Evolutionary conservation across 2,797 vertebrate genomes (phyloP), one percentile per base, ranked within the genome.

Genomic region (Cyprinella venusta): DNA sequence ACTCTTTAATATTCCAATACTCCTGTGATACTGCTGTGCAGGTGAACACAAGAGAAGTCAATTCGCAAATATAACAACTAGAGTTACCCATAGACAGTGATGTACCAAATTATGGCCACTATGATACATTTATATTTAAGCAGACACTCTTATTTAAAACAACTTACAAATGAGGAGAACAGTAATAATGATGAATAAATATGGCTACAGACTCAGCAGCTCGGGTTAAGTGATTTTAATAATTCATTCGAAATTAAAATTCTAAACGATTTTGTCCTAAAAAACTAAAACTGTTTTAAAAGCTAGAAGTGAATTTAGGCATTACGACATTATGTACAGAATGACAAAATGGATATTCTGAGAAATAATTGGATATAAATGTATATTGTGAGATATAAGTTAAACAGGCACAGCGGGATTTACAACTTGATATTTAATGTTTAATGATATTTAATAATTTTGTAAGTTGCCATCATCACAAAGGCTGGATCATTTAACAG

Each of bases 1-100:
- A 21, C 68, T 56, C 59, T 74, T 84, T 74, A 72, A 72, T 74
- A 79, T 74, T 72, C 45, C 18, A 79, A 65, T n/a, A 9, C 48
- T 54, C 12, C 5, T 75, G 45, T 74, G 48, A 21, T 68, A 5
- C 63, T 36, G 52, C 8, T 80, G 59, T 63, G 26, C 38, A 50
- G 26, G 42, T 26, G 21, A 36, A 42, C 36, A 40, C 48, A 45
- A 13, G 21, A 81, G 12, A 21, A 40, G 26, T 45, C 16, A 7
- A 15, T n/a, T 5, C 45, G 36, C 30, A 52, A 56, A 52, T 71
- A 48, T 70, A 30, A 48, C 26, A 71, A 48, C 15, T 8, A 16
- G 4, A 50, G 48, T 18, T 50, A 18, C 10, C 12, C 12, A 45
- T 70, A 16, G 38, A 36, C 36, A 36, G 36, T 2, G n/a, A 70